These are phyloP conservation scores for Acipenser ruthenus DNA, from an alignment of 2,797 vertebrate species.

Conservation along the genomic window DNA sequence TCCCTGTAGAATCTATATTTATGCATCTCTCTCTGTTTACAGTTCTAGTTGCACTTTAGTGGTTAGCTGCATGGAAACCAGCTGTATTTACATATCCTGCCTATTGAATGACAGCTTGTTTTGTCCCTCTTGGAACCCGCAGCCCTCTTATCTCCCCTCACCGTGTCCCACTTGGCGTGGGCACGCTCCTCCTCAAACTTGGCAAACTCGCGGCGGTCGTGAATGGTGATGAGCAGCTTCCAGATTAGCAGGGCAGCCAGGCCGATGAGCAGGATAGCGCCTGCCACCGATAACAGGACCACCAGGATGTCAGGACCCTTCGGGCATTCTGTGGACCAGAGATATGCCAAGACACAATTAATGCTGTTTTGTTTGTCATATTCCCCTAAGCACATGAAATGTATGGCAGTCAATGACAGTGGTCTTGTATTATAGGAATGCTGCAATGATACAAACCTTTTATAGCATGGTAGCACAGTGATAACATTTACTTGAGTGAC, in stretches of 20 bases:
- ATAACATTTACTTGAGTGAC: too few species aligned
- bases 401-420: background rate
- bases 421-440: too few species aligned
- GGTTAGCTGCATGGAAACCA: too few species aligned
- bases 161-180: constrained; percentile 89
- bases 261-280: constrained; percentile 80
- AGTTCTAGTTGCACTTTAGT: too few species aligned
- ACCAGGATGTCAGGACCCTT: constrained; percentile 72
- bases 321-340: constrained; percentile 66
- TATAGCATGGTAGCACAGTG: too few species aligned
- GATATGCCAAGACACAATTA: background rate
- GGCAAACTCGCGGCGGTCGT: constrained; percentile 80
- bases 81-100: too few species aligned
- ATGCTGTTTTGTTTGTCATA: background rate
- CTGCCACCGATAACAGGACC: constrained; percentile 67
- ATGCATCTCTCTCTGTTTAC: too few species aligned
- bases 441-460: too few species aligned
- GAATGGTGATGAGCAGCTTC: constrained; percentile 89
- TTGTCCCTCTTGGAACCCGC: too few species aligned
- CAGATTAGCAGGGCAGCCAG: constrained; percentile 80
- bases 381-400: background rate
- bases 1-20: too few species aligned
- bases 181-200: constrained; percentile 89
- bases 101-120: too few species aligned
- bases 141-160: constrained; percentile 46